Evolutionary conservation across 2,888 invertebrate species (phyloP), one percentile per base, ranked within the genome.

Genomic region (Lycia hirtaria): DNA sequence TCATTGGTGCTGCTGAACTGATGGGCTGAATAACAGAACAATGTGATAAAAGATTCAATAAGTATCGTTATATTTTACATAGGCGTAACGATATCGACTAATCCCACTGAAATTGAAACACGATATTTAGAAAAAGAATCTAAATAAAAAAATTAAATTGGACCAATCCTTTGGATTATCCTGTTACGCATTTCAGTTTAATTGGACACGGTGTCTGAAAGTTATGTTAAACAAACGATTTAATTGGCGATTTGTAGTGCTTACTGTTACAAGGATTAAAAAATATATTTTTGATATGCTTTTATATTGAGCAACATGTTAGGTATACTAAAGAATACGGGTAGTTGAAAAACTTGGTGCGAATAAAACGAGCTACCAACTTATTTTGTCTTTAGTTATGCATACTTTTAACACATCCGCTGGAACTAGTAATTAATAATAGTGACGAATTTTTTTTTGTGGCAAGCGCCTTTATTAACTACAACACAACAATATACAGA

Each of bases 241-340:
- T 14, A 55, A 55, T 41, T 28, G 35, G 20, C 48, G 49, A 35
- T 55, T 43, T 28, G 33, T 37, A 47, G 17, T 48, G 47, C n/a
- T n/a, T 33, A 41, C 26, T 40, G 35, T 44, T 20, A 26, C 19
- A 17, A 33, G 22, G 26, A 15, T 15, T 4, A 17, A 35, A n/a
- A 35, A 15, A 45, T 32, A 33, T 33, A 33, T 33, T n/a, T n/a
- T n/a, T 45, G 32, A 4, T 14, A n/a, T n/a, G n/a, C n/a, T n/a
- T n/a, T n/a, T 22, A 40, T 22, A 9, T 22, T 22, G 22, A 40
- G 9, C 38, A 40, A 22, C 22, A 7, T 22, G 12, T n/a, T n/a
- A 24, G 24, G 5, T 9, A 1, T 9, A 7, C 9, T n/a, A n/a
- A n/a, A n/a, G n/a, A n/a, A n/a, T n/a, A n/a, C n/a, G n/a, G n/a